Evolutionary conservation across 2,888 invertebrate genomes (phyloP).

Genomic region (Conchocele bisecta): DNA sequence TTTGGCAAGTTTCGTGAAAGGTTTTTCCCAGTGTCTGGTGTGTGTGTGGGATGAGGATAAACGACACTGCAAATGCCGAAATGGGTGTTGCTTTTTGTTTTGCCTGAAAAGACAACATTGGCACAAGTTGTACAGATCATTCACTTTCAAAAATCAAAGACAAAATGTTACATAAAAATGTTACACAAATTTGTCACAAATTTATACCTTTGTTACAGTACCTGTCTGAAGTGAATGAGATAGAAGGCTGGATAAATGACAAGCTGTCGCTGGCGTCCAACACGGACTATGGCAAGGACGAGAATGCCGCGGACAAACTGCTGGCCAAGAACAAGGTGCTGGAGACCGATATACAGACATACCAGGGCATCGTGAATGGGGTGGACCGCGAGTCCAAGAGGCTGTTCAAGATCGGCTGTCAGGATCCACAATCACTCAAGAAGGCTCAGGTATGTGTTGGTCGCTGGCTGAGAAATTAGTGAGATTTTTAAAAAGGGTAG

Average conservation of each 20-base stretch:
- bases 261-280: slow-evolving; percentile 95
- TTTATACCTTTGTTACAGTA: slow-evolving; percentile 86
- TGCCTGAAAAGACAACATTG: too few relatives aligned
- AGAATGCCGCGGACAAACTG: slow-evolving; percentile 95
- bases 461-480: too few relatives aligned
- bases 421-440: slow-evolving; percentile 85
- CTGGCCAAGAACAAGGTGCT: slow-evolving; percentile 97
- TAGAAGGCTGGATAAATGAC: slow-evolving; percentile 98
- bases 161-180: too few relatives aligned
- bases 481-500: too few relatives aligned
- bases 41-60: too few relatives aligned
- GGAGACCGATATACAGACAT: slow-evolving; percentile 81
- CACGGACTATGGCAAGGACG: slow-evolving; percentile 95
- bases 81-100: too few relatives aligned
- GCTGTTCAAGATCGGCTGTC: slow-evolving; percentile 88
- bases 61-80: too few relatives aligned
- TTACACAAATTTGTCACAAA: too few relatives aligned
- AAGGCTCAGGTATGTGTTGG: slow-evolving; percentile 78
- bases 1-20: too few relatives aligned
- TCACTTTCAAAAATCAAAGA: too few relatives aligned
- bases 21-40: too few relatives aligned
- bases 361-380: slow-evolving; percentile 78
- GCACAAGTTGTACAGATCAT: too few relatives aligned
- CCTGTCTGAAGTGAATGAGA: slow-evolving; percentile 97
- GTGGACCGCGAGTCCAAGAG: slow-evolving; percentile 77